Percentiles rank a stretch among this genome's conserved stretches.
Conservation (phyloP, 2,888 invertebrate genomes). For the Drosophila tripunctata region DNA sequence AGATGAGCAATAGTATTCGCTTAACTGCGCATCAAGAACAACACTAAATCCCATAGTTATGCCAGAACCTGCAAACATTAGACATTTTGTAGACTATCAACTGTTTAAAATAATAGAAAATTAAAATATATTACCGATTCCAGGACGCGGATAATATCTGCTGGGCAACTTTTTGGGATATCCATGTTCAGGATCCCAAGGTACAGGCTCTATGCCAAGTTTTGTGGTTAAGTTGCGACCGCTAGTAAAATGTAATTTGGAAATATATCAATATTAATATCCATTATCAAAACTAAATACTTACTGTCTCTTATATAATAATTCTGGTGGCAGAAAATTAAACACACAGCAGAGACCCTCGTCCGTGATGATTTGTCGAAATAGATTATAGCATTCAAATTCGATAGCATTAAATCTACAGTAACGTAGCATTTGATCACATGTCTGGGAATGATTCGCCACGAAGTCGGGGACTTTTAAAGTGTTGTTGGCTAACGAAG, state of each 20-base stretch:
- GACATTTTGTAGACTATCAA: too few relatives aligned
- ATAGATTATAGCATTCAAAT: slow-evolving; percentile 88
- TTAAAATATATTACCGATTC: slow-evolving; percentile 85
- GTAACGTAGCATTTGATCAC: slow-evolving; percentile 84
- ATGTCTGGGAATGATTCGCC: slow-evolving; percentile 64
- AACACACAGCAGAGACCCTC: slow-evolving; percentile 94
- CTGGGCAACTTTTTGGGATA: slow-evolving; percentile 86
- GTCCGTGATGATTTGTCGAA: slow-evolving; percentile 91
- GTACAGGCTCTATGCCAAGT: slow-evolving; percentile 81
- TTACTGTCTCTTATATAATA: slow-evolving; percentile 64
- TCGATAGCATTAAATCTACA: slow-evolving; percentile 88
- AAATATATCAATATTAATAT: not conserved
- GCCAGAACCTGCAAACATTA: slow-evolving; percentile 87
- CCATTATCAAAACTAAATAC: slow-evolving; percentile 2
- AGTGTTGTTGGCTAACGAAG: slow-evolving; percentile 39
- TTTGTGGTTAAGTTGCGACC: slow-evolving; percentile 31
- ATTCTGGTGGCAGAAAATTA: slow-evolving; percentile 88
- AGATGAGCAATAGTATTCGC: slow-evolving; percentile 91
- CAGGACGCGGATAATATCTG: slow-evolving; percentile 86
- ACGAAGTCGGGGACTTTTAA: slow-evolving; percentile 63
- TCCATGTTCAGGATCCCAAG: slow-evolving; percentile 91
- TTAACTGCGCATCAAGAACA: slow-evolving; percentile 88
- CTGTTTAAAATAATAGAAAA: too few relatives aligned
- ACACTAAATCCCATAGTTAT: slow-evolving; percentile 89
- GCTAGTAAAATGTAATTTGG: too few relatives aligned